A percentile compares a stretch with the other conserved stretches of the same genome.
These are phyloP conservation scores for Bryconaethiops microstoma DNA, from an alignment of 2,797 vertebrate genomes.

Conservation along the genomic window DNA sequence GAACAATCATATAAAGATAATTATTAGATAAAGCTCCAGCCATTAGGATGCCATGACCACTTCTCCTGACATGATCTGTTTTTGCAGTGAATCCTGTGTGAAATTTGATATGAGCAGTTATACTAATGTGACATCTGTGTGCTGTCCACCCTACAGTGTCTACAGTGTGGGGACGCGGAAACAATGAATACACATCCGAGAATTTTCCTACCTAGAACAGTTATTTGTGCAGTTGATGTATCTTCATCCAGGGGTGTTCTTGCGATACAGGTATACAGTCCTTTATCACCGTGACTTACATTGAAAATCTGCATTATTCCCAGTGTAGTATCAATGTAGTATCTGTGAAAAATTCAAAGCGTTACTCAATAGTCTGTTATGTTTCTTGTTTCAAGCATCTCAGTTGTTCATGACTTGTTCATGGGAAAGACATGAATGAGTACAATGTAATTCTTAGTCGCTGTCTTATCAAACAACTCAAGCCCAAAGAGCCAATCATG, in stretches of 20 bases:
- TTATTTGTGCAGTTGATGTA: constrained; percentile 73
- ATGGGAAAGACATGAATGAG: too few species aligned
- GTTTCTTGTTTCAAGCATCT: not conserved
- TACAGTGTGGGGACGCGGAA: not conserved
- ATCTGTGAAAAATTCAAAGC: constrained; percentile 67
- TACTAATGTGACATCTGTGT: not conserved
- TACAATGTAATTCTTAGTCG: too few species aligned
- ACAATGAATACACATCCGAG: not conserved
- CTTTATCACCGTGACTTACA: constrained; percentile 83
- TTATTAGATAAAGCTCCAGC: too few species aligned
- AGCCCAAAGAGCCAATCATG: too few species aligned
- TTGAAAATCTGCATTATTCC: constrained; percentile 84
- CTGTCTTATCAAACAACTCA: too few species aligned
- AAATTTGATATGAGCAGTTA: too few species aligned
- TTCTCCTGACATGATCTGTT: too few species aligned
- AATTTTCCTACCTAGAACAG: constrained; percentile 83
- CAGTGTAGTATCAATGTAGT: constrained; percentile 66
- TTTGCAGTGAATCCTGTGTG: too few species aligned
- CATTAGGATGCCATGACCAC: too few species aligned
- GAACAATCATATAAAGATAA: too few species aligned
- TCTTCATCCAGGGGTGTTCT: constrained; percentile 83
- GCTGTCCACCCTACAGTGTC: not conserved
- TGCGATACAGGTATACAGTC: constrained; percentile 83
- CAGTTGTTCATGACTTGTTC: not conserved
- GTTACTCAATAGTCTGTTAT: not conserved